Evolutionary conservation across 2,888 invertebrate species (phyloP).

Genomic region (Bombylius discolor): DNA sequence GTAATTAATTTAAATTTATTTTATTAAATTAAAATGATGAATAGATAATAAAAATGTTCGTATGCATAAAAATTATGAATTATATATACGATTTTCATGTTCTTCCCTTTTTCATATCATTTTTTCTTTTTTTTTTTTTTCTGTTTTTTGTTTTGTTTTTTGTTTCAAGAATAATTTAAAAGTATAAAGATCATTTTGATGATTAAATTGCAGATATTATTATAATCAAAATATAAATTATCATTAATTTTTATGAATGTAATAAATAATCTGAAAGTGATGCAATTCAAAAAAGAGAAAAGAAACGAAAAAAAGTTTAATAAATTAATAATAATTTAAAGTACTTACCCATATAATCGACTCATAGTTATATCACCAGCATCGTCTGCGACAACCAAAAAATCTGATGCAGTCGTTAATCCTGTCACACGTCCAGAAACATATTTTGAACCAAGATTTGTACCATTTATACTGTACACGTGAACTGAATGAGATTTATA

Average conservation of each 20-base stretch:
- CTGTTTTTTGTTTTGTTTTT: too few relatives aligned
- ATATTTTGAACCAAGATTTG: conserved; percentile 39
- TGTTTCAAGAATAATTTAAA: too few relatives aligned
- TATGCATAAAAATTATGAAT: too few relatives aligned
- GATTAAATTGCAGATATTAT: too few relatives aligned
- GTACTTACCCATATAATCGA: conserved; percentile 36
- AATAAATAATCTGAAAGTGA: neutral
- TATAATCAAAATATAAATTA: neutral
- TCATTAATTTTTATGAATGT: conserved; percentile 9
- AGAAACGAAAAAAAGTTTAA: neutral
- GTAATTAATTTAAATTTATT: too few relatives aligned
- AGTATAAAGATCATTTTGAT: too few relatives aligned
- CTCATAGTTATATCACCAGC: conserved; percentile 42
- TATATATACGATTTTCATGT: too few relatives aligned
- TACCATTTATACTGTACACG: conserved; percentile 41
- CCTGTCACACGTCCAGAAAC: conserved; percentile 40
- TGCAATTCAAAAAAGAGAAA: too few relatives aligned
- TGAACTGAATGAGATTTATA: conserved; percentile 41
- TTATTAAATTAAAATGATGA: too few relatives aligned
- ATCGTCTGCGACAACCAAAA: conserved; percentile 40
- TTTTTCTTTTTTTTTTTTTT: too few relatives aligned
- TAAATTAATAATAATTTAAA: neutral
- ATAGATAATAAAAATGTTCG: too few relatives aligned
- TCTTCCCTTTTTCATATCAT: too few relatives aligned
- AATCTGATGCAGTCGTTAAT: conserved; percentile 37